Conservation (phyloP, 1,140 invertebrate genomes). For the Lordiphosa collinella region DNA sequence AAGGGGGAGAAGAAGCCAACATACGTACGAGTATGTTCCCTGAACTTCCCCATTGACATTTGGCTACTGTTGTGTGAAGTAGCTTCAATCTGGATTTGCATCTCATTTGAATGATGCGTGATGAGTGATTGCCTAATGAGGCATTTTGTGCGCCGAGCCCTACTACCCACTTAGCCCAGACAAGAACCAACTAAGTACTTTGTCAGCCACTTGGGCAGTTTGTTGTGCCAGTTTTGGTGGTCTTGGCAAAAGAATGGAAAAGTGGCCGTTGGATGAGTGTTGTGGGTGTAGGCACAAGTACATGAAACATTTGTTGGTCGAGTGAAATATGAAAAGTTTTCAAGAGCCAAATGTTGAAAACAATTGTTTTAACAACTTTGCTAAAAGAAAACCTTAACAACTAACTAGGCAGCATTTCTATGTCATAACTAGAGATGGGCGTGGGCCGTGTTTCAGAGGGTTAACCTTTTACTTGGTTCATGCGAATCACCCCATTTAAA, state of each 20-base stretch:
- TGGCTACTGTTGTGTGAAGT: neutral
- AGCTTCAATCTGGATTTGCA: constrained; percentile 30
- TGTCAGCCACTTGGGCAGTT: constrained; percentile 40
- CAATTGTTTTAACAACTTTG: too few relatives aligned
- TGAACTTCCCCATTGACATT: constrained; percentile 1
- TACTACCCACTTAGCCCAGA: constrained; percentile 3
- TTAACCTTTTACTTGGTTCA: too few relatives aligned
- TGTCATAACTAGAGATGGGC: too few relatives aligned
- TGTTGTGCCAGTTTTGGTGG: constrained; percentile 52
- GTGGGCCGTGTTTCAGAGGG: too few relatives aligned
- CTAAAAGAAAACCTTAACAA: too few relatives aligned
- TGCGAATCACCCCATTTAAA: too few relatives aligned
- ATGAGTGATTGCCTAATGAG: constrained; percentile 35
- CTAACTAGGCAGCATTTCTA: too few relatives aligned
- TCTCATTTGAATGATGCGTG: constrained; percentile 35
- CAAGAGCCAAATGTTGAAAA: too few relatives aligned
- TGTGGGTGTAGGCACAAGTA: constrained; percentile 15
- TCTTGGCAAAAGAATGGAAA: neutral
- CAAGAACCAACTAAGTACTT: neutral
- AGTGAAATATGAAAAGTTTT: neutral
- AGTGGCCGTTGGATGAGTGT: neutral
- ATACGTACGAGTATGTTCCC: constrained; percentile 5
- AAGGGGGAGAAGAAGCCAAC: neutral
- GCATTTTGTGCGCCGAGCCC: constrained; percentile 43
- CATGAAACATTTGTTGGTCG: constrained; percentile 4